Evolutionary conservation across 2,797 vertebrate species (phyloP).

Genomic region (Pseudochirops corinnae): DNA sequence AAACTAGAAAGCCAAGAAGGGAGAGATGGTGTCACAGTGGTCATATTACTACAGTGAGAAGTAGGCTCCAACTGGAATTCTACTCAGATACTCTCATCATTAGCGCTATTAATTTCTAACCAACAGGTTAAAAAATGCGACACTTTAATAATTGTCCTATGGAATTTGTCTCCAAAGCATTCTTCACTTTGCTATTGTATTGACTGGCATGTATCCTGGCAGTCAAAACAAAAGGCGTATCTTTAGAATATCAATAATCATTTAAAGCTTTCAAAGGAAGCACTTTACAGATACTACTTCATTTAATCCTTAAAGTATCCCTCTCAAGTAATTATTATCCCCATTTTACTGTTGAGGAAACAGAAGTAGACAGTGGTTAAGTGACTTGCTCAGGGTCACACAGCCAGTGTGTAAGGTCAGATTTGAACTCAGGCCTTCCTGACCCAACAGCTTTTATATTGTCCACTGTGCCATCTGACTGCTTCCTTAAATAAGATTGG

Average conservation of each 20-base stretch:
- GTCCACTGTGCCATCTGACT: neutral
- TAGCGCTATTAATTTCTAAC: neutral
- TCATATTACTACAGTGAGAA: neutral
- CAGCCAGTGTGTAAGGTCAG: neutral
- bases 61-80: neutral
- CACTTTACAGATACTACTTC: neutral
- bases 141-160: neutral
- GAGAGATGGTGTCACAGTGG: neutral
- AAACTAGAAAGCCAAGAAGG: neutral
- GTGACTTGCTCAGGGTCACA: neutral
- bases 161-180: neutral
- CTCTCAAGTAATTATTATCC: neutral
- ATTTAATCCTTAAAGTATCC: neutral
- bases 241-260: neutral
- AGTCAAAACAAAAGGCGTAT: neutral
- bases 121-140: neutral
- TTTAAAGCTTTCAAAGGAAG: neutral
- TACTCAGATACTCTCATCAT: neutral
- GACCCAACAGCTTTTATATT: too few relatives aligned
- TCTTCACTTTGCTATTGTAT: neutral
- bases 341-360: neutral
- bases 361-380: neutral
- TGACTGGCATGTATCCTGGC: neutral
- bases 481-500: neutral
- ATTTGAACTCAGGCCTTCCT: neutral